Evolutionary conservation across 2,888 invertebrate genomes (phyloP).

Genomic region (Caprella mutica): DNA sequence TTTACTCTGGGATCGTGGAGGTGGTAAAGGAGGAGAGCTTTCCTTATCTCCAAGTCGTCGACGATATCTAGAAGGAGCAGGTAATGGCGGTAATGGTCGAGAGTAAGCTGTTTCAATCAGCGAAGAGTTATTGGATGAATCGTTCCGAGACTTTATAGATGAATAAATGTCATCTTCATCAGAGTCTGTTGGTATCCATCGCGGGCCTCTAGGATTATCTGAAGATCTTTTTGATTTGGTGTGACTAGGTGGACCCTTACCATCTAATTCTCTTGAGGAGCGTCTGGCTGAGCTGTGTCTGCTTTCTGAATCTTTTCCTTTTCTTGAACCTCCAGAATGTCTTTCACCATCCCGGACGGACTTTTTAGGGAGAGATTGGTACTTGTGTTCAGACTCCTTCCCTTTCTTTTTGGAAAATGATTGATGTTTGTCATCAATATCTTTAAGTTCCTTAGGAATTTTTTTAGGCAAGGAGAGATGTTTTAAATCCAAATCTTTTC

Average conservation of each 20-base stretch:
- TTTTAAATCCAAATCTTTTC: constrained; percentile 8
- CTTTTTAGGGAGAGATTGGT: constrained; percentile 22
- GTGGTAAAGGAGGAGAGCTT: constrained; percentile 28
- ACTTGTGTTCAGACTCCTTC: constrained; percentile 22
- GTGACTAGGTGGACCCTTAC: constrained; percentile 3
- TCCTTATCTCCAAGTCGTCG: constrained; percentile 20
- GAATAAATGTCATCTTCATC: constrained; percentile 29
- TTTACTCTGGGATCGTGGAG: constrained; percentile 29
- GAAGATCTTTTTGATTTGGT: background rate
- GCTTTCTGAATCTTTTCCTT: constrained; percentile 1
- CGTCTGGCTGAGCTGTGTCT: constrained; percentile 6
- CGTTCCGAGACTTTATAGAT: constrained; percentile 24
- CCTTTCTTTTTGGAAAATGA: constrained; percentile 15
- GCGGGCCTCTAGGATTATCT: constrained; percentile 12
- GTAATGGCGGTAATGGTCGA: constrained; percentile 28
- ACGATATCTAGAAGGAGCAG: constrained; percentile 28
- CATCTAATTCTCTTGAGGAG: constrained; percentile 2
- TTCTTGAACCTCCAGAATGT: background rate
- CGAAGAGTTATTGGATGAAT: constrained; percentile 26
- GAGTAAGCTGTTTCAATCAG: constrained; percentile 27
- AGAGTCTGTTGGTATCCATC: constrained; percentile 27
- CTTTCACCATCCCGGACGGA: constrained; percentile 4
- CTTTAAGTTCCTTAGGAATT: constrained; percentile 13
- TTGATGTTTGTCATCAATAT: constrained; percentile 23
- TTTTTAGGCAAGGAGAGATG: constrained; percentile 10